Conservation (phyloP, 2,888 invertebrate species). For the Lithophane socia region DNA sequence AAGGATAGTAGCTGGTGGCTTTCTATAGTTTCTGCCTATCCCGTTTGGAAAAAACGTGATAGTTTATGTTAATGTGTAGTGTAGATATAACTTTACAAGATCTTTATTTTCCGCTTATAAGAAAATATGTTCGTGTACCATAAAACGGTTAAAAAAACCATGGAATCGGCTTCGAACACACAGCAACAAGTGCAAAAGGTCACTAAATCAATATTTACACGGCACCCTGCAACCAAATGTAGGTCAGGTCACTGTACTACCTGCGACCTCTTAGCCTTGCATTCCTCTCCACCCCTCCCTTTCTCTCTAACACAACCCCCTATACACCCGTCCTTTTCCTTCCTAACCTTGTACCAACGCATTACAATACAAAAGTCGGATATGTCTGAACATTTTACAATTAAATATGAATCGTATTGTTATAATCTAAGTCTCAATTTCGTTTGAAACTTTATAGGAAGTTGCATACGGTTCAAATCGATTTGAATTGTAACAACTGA, state of each 20-base stretch:
- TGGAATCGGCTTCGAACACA: conserved; percentile 70
- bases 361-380: conserved; percentile 87
- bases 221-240: conserved; percentile 85
- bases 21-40: neutral
- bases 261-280: conserved; percentile 88
- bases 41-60: neutral
- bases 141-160: conserved; percentile 61
- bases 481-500: conserved; percentile 78
- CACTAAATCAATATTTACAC: conserved; percentile 89
- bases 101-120: neutral
- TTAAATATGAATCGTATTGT: conserved; percentile 80
- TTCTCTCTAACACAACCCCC: conserved; percentile 65
- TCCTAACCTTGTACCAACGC: conserved; percentile 83
- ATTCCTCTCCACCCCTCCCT: conserved; percentile 78
- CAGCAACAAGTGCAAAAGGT: conserved; percentile 85
- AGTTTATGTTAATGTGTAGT: too few species aligned
- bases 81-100: neutral
- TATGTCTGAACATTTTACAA: conserved; percentile 77
- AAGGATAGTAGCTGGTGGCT: neutral
- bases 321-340: conserved; percentile 74
- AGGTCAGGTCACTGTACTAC: conserved; percentile 89
- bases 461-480: conserved; percentile 80
- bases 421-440: conserved; percentile 68
- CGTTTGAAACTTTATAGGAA: conserved; percentile 58
- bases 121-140: conserved; percentile 26